These are phyloP conservation scores for Unio pictorum DNA, from an alignment of 2,888 invertebrate species.

Conservation along the genomic window DNA sequence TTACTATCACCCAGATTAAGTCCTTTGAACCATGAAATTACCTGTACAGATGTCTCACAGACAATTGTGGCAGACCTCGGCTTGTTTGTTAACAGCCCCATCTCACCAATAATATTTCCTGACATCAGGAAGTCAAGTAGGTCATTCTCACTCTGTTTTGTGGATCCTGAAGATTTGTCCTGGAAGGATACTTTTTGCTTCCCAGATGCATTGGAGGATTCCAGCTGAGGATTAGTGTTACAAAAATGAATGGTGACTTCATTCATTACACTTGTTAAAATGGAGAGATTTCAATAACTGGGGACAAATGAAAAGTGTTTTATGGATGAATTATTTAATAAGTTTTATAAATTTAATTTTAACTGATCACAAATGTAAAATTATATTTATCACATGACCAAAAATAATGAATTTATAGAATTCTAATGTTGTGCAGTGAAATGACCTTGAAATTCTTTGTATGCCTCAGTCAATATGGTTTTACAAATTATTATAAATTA, in stretches of 20 bases:
- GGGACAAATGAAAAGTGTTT: too few relatives aligned
- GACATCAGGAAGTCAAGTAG: constrained; percentile 76
- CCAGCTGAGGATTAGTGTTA: constrained; percentile 25
- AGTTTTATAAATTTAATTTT: too few relatives aligned
- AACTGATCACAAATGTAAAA: too few relatives aligned
- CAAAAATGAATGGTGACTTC: not conserved
- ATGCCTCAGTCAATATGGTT: too few relatives aligned
- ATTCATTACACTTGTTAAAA: too few relatives aligned
- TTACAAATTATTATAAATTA: too few relatives aligned
- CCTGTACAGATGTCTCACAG: constrained; percentile 77
- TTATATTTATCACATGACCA: too few relatives aligned
- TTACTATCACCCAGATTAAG: not conserved
- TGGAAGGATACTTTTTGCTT: constrained; percentile 35
- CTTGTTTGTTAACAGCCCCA: constrained; percentile 76
- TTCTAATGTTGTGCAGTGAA: too few relatives aligned
- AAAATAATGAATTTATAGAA: too few relatives aligned
- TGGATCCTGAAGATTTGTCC: constrained; percentile 37
- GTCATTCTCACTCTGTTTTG: constrained; percentile 32
- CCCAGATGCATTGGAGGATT: constrained; percentile 36
- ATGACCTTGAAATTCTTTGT: too few relatives aligned
- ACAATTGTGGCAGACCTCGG: constrained; percentile 76
- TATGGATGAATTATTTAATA: too few relatives aligned
- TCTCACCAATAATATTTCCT: constrained; percentile 78
- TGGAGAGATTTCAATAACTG: not conserved
- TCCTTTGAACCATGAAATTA: constrained; percentile 18